These are phyloP conservation scores for Chaetorhynchus papuensis DNA, from an alignment of 2,113 vertebrate genomes.

Conservation along the genomic window DNA sequence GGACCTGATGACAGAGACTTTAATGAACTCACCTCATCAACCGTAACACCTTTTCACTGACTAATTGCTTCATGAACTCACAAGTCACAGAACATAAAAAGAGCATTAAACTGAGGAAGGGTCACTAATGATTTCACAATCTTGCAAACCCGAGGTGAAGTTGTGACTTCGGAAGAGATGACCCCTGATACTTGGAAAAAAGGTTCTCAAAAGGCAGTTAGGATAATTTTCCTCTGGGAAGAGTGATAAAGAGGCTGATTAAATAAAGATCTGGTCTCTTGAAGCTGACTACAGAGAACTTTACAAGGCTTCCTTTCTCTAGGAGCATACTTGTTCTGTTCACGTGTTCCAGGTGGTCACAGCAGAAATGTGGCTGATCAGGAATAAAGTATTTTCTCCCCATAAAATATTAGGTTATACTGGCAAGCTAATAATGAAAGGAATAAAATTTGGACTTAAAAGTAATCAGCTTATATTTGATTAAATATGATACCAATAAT, in stretches of 20 bases:
- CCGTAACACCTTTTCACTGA: neutral
- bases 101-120: neutral
- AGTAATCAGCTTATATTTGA: neutral
- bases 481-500: neutral
- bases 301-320: neutral
- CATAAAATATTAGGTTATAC: neutral
- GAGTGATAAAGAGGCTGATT: neutral
- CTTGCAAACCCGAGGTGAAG: neutral
- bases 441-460: neutral
- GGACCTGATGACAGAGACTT: neutral
- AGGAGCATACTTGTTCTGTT: neutral
- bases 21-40: neutral
- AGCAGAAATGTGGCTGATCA: neutral
- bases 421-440: neutral
- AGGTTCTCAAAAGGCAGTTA: neutral
- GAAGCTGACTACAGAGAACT: neutral
- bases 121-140: neutral
- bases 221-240: neutral
- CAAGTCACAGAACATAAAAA: neutral
- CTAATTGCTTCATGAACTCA: neutral
- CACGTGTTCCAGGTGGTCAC: neutral
- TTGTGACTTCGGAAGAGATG: neutral
- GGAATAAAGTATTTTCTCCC: neutral
- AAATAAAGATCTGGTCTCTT: neutral
- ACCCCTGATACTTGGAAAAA: neutral